These are phyloP conservation scores for Heliothis virescens DNA, from an alignment of 1,140 invertebrate genomes.

Conservation along the genomic window DNA sequence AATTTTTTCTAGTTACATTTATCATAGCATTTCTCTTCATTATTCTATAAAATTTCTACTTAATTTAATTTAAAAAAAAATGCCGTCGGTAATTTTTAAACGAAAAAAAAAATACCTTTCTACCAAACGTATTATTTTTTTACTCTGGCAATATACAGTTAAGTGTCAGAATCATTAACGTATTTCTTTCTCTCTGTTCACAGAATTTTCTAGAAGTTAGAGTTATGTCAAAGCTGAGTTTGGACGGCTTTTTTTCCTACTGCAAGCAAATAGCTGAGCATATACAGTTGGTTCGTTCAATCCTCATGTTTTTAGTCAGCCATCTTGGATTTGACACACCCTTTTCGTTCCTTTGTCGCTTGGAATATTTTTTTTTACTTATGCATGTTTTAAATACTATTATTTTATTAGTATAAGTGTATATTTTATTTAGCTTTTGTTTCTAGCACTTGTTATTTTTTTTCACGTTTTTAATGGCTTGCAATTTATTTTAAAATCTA, in stretches of 20 bases:
- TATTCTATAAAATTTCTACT: neutral
- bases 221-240: constrained; percentile 81
- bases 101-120: constrained; percentile 7
- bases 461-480: neutral
- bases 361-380: neutral
- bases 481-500: no score
- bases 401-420: neutral
- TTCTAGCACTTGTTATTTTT: neutral
- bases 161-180: constrained; percentile 47
- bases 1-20: constrained; percentile 32
- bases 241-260: constrained; percentile 85
- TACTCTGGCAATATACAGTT: constrained; percentile 17
- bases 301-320: constrained; percentile 64
- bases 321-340: constrained; percentile 59
- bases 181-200: constrained; percentile 70
- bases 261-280: constrained; percentile 85
- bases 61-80: neutral
- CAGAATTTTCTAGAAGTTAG: constrained; percentile 77
- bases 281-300: constrained; percentile 84
- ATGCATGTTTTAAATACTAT: neutral
- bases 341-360: constrained; percentile 24
- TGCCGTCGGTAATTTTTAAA: neutral
- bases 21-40: constrained; percentile 27
- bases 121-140: constrained; percentile 22
- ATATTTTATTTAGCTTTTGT: neutral